Percentiles rank a stretch among this genome's conserved stretches.
Conservation (phyloP, 2,888 invertebrate genomes). For the Heliconius ismenius region DNA sequence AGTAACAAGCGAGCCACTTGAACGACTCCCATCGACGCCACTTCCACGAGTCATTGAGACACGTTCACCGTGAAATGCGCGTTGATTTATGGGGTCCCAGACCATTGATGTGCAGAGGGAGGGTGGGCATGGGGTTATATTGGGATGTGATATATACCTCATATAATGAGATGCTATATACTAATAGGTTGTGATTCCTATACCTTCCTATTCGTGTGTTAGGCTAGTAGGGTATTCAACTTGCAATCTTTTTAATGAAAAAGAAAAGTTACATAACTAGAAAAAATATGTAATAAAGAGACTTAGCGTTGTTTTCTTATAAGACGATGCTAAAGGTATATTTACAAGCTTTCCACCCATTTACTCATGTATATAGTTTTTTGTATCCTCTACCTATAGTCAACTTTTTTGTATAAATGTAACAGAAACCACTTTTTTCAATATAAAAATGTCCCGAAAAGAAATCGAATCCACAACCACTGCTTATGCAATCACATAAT, state of each 20-base stretch:
- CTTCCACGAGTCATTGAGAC: constrained; percentile 34
- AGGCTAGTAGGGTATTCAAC: too few species aligned
- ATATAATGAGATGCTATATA: background rate
- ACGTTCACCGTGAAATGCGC: constrained; percentile 44
- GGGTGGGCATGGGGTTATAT: constrained; percentile 19
- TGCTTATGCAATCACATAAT: background rate
- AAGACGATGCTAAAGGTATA: too few species aligned
- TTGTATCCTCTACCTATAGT: too few species aligned
- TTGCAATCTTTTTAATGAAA: too few species aligned
- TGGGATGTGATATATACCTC: background rate
- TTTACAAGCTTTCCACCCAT: too few species aligned
- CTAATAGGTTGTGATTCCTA: too few species aligned
- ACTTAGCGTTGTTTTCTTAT: too few species aligned
- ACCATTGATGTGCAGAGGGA: constrained; percentile 22
- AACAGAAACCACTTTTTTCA: background rate
- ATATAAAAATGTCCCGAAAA: background rate
- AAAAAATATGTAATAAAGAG: too few species aligned
- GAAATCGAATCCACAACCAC: background rate
- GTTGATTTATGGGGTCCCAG: constrained; percentile 44
- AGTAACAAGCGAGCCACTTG: constrained; percentile 6
- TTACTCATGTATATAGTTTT: too few species aligned
- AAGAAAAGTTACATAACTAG: too few species aligned
- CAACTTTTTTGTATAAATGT: too few species aligned
- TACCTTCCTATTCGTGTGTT: too few species aligned
- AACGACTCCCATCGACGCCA: constrained; percentile 31